Conservation (phyloP, 2,888 invertebrate species). For the Strigamia crassipes region DNA sequence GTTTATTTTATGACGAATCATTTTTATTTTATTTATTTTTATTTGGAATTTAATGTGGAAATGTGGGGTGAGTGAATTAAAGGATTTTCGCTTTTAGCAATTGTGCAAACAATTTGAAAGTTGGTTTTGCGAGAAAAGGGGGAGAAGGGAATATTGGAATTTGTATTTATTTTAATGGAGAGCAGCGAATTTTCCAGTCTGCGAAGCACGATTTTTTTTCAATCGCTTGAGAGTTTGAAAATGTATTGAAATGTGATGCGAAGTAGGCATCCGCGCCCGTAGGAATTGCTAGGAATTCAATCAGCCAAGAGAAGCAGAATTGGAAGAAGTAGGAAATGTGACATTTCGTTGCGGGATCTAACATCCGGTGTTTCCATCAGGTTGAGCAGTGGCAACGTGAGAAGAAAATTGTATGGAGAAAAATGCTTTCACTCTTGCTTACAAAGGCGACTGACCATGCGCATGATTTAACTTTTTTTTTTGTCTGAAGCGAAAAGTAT, state of each 20-base stretch:
- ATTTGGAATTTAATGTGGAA: background rate
- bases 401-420: conserved; percentile 11
- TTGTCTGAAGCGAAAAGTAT: background rate
- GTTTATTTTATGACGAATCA: too few relatives aligned
- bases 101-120: background rate
- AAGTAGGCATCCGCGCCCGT: background rate
- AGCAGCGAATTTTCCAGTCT: conserved; percentile 6
- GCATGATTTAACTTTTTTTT: conserved; percentile 11
- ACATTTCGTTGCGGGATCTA: conserved; percentile 33
- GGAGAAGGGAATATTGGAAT: background rate
- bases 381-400: conserved; percentile 10
- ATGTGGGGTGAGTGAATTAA: background rate
- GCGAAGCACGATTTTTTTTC: background rate
- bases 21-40: background rate
- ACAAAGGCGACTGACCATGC: conserved; percentile 22
- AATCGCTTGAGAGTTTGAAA: background rate
- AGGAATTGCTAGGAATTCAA: conserved; percentile 38
- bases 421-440: conserved; percentile 6
- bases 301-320: conserved; percentile 22
- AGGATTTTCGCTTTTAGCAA: background rate
- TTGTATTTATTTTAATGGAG: background rate
- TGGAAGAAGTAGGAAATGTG: conserved; percentile 6
- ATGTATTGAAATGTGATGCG: conserved; percentile 18
- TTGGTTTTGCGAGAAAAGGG: background rate
- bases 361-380: conserved; percentile 39